Conservation (phyloP, 2,888 invertebrate species). For the Torymus tubicola region DNA sequence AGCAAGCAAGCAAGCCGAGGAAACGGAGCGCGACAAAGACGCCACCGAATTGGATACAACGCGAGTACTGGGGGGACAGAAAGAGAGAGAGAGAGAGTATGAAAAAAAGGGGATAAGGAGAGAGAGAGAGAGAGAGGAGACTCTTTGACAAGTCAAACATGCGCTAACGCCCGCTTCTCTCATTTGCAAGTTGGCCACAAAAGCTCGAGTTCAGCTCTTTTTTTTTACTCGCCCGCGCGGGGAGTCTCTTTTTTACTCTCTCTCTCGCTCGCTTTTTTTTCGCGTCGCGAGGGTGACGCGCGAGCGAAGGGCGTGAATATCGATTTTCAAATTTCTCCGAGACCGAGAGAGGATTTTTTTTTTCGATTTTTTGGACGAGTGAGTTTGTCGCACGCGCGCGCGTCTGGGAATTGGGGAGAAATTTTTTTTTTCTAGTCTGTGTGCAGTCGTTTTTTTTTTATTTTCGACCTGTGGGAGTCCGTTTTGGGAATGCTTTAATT, state of each 20-base stretch:
- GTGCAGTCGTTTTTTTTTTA: too few species aligned
- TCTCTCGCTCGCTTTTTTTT: slow-evolving; percentile 29
- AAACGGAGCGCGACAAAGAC: slow-evolving; percentile 44
- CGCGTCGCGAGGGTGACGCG: not conserved
- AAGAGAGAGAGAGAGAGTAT: not conserved
- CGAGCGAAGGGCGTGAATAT: slow-evolving; percentile 11
- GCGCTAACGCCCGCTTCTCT: slow-evolving; percentile 63
- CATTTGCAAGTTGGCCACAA: slow-evolving; percentile 53
- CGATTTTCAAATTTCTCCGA: slow-evolving; percentile 22
- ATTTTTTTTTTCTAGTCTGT: too few species aligned
- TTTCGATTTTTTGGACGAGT: not conserved
- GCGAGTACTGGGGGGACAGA: not conserved
- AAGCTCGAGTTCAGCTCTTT: slow-evolving; percentile 21
- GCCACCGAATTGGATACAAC: slow-evolving; percentile 30
- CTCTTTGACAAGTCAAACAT: slow-evolving; percentile 69
- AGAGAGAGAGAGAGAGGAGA: slow-evolving; percentile 4
- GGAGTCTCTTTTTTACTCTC: slow-evolving; percentile 33
- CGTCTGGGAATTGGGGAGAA: too few species aligned
- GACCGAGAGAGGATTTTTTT: not conserved
- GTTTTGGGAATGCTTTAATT: too few species aligned
- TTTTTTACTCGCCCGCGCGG: too few species aligned
- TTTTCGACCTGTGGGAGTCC: too few species aligned
- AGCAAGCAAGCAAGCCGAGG: slow-evolving; percentile 16
- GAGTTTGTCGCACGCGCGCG: not conserved
- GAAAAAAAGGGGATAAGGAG: too few species aligned